These are phyloP conservation scores for Anhinga anhinga DNA, from an alignment of 2,113 vertebrate species.

Conservation along the genomic window DNA sequence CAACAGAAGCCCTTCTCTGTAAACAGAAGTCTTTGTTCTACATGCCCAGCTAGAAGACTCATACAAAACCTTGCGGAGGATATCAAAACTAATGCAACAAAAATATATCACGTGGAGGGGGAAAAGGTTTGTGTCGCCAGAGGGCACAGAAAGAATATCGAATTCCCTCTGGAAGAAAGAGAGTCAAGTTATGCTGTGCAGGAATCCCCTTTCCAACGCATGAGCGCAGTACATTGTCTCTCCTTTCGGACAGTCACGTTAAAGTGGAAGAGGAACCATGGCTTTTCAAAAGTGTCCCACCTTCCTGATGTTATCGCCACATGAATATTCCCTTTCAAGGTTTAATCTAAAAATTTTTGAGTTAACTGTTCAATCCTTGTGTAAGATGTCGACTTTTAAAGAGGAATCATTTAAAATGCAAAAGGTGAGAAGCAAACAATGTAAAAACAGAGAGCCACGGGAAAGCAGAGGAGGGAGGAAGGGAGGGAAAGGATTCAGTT, in stretches of 20 bases:
- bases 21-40: background rate
- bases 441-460: background rate
- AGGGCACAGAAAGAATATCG: background rate
- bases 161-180: background rate
- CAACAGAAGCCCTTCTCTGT: background rate
- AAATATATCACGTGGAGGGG: background rate
- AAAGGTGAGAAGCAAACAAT: background rate
- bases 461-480: background rate
- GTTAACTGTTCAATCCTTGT: background rate
- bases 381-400: background rate
- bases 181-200: background rate
- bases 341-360: background rate
- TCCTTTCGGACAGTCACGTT: background rate
- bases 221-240: accelerated
- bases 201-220: background rate
- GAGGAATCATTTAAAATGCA: background rate
- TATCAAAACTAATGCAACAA: background rate
- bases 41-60: background rate
- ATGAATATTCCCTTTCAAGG: background rate
- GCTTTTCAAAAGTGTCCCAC: background rate
- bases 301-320: background rate
- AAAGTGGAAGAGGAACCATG: background rate
- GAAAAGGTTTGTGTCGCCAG: background rate
- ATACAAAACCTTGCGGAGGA: background rate
- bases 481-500: background rate